These are phyloP conservation scores for Larimichthys polyactis DNA, from an alignment of 2,113 vertebrate genomes.

Conservation along the genomic window DNA sequence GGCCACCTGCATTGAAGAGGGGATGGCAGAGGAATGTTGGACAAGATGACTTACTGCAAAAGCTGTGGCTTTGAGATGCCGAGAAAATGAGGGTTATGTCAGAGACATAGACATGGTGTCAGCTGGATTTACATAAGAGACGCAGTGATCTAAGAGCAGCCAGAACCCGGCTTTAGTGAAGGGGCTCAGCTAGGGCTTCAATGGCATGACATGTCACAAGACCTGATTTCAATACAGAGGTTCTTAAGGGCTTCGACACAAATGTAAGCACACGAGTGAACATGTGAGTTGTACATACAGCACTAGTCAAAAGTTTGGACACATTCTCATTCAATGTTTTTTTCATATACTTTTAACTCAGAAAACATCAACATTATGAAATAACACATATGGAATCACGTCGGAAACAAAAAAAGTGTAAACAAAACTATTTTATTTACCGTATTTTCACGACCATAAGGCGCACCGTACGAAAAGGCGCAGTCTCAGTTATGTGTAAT, in stretches of 20 bases:
- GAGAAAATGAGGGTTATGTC: constrained; percentile 62
- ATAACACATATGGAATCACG: too few species aligned
- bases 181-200: constrained; percentile 53
- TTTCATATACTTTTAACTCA: too few species aligned
- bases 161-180: constrained; percentile 54
- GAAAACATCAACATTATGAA: too few species aligned
- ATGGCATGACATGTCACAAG: constrained; percentile 47
- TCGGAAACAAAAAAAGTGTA: too few species aligned
- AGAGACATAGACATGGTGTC: constrained; percentile 54
- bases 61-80: constrained; percentile 49
- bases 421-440: too few species aligned
- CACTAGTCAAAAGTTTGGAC: too few species aligned
- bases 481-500: too few species aligned
- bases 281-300: neutral
- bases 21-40: constrained; percentile 13
- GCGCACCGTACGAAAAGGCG: too few species aligned
- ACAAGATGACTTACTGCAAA: constrained; percentile 11
- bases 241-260: constrained; percentile 31
- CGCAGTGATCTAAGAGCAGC: constrained; percentile 66
- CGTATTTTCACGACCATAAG: too few species aligned
- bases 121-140: constrained; percentile 76
- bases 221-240: constrained; percentile 48
- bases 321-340: too few species aligned
- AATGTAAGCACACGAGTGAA: constrained; percentile 17
- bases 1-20: constrained; percentile 12